Conservation (phyloP, 1,140 invertebrate genomes). For the Drosophila tani region DNA sequence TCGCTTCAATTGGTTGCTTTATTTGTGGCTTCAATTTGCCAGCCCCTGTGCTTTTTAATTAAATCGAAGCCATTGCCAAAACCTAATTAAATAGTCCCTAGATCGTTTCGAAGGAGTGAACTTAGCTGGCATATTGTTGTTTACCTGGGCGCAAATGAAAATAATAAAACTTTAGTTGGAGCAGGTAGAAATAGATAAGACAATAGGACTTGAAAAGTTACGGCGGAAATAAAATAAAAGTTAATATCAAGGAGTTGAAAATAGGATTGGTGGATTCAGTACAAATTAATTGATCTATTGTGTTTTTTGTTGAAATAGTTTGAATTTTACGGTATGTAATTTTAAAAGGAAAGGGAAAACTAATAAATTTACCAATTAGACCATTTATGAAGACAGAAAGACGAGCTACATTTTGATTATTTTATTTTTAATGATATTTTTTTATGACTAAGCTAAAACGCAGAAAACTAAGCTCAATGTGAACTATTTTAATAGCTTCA, state of each 20-base stretch:
- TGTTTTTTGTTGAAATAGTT: not conserved
- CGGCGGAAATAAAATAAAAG: conserved; percentile 20
- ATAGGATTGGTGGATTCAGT: not conserved
- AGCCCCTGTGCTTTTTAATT: conserved; percentile 70
- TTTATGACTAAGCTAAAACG: too few relatives aligned
- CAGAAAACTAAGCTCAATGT: not conserved
- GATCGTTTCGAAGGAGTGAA: conserved; percentile 22
- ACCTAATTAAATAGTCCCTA: conserved; percentile 51
- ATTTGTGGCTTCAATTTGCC: conserved; percentile 74
- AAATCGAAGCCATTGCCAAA: conserved; percentile 49
- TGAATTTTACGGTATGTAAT: not conserved
- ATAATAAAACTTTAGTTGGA: conserved; percentile 37
- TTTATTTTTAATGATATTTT: too few relatives aligned
- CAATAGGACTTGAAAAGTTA: conserved; percentile 1
- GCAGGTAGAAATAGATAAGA: conserved; percentile 38
- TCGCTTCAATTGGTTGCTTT: conserved; percentile 78
- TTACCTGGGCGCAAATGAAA: conserved; percentile 18
- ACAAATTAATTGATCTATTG: not conserved
- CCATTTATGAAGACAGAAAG: too few relatives aligned
- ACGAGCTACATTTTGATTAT: not conserved
- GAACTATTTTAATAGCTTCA: not conserved
- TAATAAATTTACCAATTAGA: not conserved
- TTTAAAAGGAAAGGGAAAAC: not conserved
- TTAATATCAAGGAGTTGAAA: not conserved
- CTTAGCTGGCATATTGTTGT: conserved; percentile 51